Conservation (phyloP, 1,140 invertebrate genomes). For the Heliconius hermathena region DNA sequence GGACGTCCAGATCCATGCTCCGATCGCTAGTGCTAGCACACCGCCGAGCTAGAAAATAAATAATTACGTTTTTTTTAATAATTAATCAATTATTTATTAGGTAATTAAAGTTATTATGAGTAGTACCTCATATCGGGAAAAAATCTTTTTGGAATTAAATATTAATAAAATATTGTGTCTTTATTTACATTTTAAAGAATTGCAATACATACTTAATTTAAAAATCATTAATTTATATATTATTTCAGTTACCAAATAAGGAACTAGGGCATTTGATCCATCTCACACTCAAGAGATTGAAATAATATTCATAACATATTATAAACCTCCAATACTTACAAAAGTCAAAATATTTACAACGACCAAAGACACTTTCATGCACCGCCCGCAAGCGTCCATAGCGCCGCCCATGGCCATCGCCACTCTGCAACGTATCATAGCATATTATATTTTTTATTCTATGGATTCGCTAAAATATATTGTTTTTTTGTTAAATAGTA, state of each 20-base stretch:
- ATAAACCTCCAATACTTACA: conserved; percentile 84
- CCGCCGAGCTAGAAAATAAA: conserved; percentile 87
- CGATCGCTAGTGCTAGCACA: conserved; percentile 87
- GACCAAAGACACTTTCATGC: conserved; percentile 93
- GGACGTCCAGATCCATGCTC: conserved; percentile 91
- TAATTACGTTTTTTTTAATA: background rate
- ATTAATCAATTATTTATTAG: no score
- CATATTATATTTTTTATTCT: background rate
- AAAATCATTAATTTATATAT: no score
- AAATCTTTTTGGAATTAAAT: no score
- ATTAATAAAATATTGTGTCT: background rate
- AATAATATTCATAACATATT: background rate
- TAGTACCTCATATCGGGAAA: no score
- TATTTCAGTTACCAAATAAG: no score
- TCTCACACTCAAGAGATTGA: no score
- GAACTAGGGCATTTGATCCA: no score
- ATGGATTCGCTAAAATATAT: background rate
- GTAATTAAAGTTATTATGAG: no score
- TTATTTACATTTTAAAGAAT: no score
- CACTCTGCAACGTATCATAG: conserved; percentile 52
- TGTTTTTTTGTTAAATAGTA: no score
- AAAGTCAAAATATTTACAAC: conserved; percentile 93
- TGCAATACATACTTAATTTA: no score
- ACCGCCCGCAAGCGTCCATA: conserved; percentile 90
- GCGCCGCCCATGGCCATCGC: conserved; percentile 87